A percentile compares a stretch with the other conserved stretches of the same genome.
Conservation (phyloP, 2,113 vertebrate genomes). For the Corythoichthys intestinalis region DNA sequence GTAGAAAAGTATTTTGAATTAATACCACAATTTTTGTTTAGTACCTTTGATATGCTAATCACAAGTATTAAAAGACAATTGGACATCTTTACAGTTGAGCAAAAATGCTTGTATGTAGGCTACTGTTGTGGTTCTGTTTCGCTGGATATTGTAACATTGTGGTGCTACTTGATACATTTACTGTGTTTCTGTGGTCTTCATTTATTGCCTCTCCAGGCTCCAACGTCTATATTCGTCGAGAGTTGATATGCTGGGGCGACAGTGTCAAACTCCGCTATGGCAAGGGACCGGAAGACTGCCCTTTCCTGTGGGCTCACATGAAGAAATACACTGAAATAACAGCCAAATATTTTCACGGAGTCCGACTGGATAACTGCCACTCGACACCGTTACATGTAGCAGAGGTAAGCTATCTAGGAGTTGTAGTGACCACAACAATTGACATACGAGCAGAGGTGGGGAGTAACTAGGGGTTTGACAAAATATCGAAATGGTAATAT, state of each 20-base stretch:
- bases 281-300: constrained; percentile 85
- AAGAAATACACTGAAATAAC: constrained; percentile 91
- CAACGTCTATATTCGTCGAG: constrained; percentile 88
- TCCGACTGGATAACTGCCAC: constrained; percentile 95
- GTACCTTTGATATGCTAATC: too few species aligned
- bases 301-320: constrained; percentile 95
- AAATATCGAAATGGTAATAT: too few species aligned
- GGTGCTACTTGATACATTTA: too few species aligned
- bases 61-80: too few species aligned
- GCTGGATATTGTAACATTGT: too few species aligned
- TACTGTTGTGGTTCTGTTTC: too few species aligned
- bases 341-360: constrained; percentile 85
- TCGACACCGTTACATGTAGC: constrained; percentile 93
- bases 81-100: too few species aligned
- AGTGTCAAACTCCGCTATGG: constrained; percentile 94
- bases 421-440: background rate
- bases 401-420: constrained; percentile 76
- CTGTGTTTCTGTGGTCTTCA: background rate
- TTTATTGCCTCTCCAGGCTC: constrained; percentile 72
- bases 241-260: constrained; percentile 95
- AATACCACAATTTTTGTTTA: too few species aligned
- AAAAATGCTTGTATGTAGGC: too few species aligned
- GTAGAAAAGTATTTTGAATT: too few species aligned
- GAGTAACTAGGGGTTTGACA: too few species aligned
- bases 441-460: too few species aligned